Percentiles rank a stretch among this genome's conserved stretches.
Evolutionary conservation across 2,113 vertebrate species (phyloP).

Genomic region (Asarcornis scutulata): DNA sequence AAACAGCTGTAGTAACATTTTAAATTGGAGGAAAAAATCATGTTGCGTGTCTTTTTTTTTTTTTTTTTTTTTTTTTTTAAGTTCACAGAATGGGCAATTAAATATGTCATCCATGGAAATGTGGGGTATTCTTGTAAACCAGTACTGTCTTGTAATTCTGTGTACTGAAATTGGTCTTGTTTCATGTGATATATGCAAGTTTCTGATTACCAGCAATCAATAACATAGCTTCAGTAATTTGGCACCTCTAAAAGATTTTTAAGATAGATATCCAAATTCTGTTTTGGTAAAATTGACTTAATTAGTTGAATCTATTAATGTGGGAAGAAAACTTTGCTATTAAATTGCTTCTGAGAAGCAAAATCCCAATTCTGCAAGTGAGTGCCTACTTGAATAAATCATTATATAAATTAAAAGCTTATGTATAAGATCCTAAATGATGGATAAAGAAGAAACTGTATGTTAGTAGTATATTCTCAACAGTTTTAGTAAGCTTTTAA

Average conservation of each 20-base stretch:
- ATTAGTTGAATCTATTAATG: neutral
- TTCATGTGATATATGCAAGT: neutral
- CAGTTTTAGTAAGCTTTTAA: neutral
- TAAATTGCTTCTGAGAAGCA: neutral
- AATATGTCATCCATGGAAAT: neutral
- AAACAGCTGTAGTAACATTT: neutral
- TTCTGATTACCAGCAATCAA: neutral
- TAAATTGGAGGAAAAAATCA: neutral
- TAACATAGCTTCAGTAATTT: neutral
- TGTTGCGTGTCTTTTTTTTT: neutral
- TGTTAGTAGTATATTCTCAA: neutral
- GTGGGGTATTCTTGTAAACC: neutral
- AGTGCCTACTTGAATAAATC: neutral
- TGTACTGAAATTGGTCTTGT: neutral
- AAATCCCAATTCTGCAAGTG: neutral
- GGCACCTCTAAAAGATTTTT: neutral
- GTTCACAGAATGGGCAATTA: neutral
- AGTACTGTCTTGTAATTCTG: neutral
- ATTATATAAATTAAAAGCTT: neutral
- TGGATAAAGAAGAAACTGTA: neutral
- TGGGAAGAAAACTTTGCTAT: neutral
- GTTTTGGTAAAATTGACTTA: neutral
- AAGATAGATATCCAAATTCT: neutral
- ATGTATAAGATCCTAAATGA: neutral
- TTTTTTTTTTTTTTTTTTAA: neutral